phyloP scores from a whole-genome alignment of 1,140 invertebrate genomes.

The Olivierus martensii region DNA sequence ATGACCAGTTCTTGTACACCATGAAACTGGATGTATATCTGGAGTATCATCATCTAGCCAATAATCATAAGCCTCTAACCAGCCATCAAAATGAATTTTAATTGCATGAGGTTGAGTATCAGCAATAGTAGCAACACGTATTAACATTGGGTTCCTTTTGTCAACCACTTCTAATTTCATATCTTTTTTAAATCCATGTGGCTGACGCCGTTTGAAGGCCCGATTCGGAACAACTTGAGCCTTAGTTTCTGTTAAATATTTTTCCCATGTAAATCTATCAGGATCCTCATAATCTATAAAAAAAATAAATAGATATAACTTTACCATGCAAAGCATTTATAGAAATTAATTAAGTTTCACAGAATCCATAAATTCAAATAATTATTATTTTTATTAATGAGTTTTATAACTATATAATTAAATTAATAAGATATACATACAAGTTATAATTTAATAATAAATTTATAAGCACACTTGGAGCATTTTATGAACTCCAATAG shows the following conservation, averaged over 20 bases:
- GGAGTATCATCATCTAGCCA: conserved; percentile 82
- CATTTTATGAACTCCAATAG: too few species aligned
- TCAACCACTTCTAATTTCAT: conserved; percentile 89
- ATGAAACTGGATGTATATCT: conserved; percentile 81
- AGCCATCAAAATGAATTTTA: conserved; percentile 80
- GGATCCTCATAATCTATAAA: conserved; percentile 48
- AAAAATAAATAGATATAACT: background rate
- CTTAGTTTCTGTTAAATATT: conserved; percentile 62
- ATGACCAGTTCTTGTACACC: conserved; percentile 76
- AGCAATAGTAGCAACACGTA: conserved; percentile 70
- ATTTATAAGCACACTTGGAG: too few species aligned
- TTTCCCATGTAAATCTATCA: conserved; percentile 66
- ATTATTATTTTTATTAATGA: too few species aligned
- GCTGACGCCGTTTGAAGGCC: conserved; percentile 62
- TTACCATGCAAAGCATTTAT: too few species aligned
- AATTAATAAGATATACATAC: too few species aligned
- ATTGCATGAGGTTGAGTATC: conserved; percentile 44
- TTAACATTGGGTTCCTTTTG: conserved; percentile 59
- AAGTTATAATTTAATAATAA: too few species aligned
- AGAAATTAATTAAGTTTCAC: too few species aligned
- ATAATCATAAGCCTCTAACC: conserved; percentile 68
- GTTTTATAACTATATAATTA: too few species aligned
- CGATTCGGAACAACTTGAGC: conserved; percentile 59
- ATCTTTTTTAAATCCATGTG: conserved; percentile 64
- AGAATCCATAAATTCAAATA: too few species aligned